These are phyloP conservation scores for Himalopsyche tibetana DNA, from an alignment of 2,888 invertebrate genomes.

Conservation along the genomic window DNA sequence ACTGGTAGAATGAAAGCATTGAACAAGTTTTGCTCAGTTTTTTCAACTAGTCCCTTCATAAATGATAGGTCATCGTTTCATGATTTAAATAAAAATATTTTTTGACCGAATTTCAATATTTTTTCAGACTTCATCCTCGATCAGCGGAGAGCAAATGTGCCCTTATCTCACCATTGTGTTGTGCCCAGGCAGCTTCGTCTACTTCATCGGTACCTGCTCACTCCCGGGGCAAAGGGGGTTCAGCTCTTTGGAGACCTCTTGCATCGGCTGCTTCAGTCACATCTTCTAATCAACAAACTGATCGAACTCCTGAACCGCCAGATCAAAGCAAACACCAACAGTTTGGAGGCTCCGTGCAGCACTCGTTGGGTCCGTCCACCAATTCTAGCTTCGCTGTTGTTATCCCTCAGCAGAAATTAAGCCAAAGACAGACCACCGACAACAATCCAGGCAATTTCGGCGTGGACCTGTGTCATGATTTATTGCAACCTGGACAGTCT, in stretches of 20 bases:
- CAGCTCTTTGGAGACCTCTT: constrained; percentile 70
- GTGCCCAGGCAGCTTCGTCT: constrained; percentile 74
- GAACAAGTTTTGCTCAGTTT: not conserved
- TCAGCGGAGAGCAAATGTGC: constrained; percentile 90
- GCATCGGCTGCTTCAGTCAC: constrained; percentile 68
- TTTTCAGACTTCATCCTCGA: constrained; percentile 86
- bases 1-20: not conserved
- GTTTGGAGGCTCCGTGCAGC: constrained; percentile 64
- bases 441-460: constrained; percentile 47
- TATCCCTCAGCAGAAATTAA: constrained; percentile 63
- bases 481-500: constrained; percentile 44
- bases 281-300: constrained; percentile 66
- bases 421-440: constrained; percentile 53
- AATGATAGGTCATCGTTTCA: no score
- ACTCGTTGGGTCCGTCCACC: constrained; percentile 63
- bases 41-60: not conserved
- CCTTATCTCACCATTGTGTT: constrained; percentile 88
- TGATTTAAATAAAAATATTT: not conserved
- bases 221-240: constrained; percentile 68
- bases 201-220: constrained; percentile 66
- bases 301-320: constrained; percentile 58
- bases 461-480: constrained; percentile 51
- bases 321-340: constrained; percentile 59
- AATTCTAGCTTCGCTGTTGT: constrained; percentile 65
- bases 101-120: not conserved